Base-by-base conservation (phyloP, 37 sponge, comb jelly and placozoan species). In the Chondrilla cf. caribensis region DNA sequence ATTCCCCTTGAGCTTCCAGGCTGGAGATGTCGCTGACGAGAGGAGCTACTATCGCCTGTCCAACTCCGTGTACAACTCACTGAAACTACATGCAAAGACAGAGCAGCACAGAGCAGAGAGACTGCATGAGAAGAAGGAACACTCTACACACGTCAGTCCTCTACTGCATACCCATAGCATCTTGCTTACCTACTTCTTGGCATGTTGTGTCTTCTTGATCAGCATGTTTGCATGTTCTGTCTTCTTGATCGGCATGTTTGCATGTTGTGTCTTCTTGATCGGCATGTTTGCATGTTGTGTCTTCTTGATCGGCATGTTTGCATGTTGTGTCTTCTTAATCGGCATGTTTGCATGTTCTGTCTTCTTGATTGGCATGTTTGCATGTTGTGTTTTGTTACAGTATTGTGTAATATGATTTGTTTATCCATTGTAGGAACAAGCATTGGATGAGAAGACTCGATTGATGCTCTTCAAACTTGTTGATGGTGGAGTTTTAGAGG, bases 401-500 rank as follows among this genome's bases (percentile, higher is more conserved):
- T 15, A 28, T 19, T 62, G 64, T 62, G 64, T 62, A 7, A 28
- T 19, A 7, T 6, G 64, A 15, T 62, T n/a, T 62, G n/a, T n/a
- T n/a, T n/a, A 38, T 21, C 64, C 39, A 42, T 58, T 0, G 21
- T 40, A 83, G 78, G 95, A 92, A 25, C 87, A 90, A 77, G 93
- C 85, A 42, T 80, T 98, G 59, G 99, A 98, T 77, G 77, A 83
- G 36, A 92, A 93, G 75, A 98, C 99, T 4, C 70, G 94, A 26
- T 75, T 95, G 38, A 78, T 95, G 64, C 82, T 98, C 21, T 91
- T 93, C 80, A 98, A 98, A 79, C 71, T 98, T 85, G 90, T 98
- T 9, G 92, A 95, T 75, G 78, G 59, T 80, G 96, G 92, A 4
- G 38, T 86, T 7, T 66, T 98, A 44, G 62, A 59, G 36, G 91